These are phyloP conservation scores for Xyrauchen texanus DNA, from an alignment of 2,113 vertebrate species.

Conservation along the genomic window DNA sequence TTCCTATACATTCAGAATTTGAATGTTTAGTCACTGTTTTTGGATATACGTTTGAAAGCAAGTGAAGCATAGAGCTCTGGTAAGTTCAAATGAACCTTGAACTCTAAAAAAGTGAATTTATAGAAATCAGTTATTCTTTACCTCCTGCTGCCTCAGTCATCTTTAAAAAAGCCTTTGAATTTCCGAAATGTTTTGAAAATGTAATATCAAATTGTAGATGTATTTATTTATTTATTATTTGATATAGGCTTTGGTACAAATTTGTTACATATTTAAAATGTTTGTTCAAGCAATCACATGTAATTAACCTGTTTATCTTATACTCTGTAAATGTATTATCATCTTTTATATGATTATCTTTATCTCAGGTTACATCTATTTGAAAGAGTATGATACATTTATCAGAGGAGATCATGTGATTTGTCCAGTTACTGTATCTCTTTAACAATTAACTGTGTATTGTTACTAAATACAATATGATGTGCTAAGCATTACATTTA, in stretches of 20 bases:
- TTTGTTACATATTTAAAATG: background rate
- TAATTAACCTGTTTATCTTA: too few relatives aligned
- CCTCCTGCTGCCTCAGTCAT: background rate
- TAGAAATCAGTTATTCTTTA: constrained; percentile 1
- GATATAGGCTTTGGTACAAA: background rate
- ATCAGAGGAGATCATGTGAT: background rate
- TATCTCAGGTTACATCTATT: background rate
- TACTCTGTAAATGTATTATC: too few relatives aligned
- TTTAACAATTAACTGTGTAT: background rate
- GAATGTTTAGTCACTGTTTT: background rate
- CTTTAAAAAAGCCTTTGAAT: background rate
- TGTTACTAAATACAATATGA: background rate
- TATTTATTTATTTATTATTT: too few relatives aligned
- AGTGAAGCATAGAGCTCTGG: constrained; percentile 10
- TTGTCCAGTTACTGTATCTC: background rate
- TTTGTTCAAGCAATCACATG: too few relatives aligned
- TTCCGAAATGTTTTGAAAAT: background rate
- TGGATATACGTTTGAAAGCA: background rate
- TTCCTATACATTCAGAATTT: background rate
- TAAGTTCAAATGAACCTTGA: constrained; percentile 37
- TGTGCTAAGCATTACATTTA: too few relatives aligned
- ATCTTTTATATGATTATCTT: background rate
- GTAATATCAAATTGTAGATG: too few relatives aligned
- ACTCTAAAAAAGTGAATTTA: constrained; percentile 2
- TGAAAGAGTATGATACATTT: background rate